Base-by-base conservation (phyloP, 2,888 invertebrate genomes). In the Zele albiditarsus region DNA sequence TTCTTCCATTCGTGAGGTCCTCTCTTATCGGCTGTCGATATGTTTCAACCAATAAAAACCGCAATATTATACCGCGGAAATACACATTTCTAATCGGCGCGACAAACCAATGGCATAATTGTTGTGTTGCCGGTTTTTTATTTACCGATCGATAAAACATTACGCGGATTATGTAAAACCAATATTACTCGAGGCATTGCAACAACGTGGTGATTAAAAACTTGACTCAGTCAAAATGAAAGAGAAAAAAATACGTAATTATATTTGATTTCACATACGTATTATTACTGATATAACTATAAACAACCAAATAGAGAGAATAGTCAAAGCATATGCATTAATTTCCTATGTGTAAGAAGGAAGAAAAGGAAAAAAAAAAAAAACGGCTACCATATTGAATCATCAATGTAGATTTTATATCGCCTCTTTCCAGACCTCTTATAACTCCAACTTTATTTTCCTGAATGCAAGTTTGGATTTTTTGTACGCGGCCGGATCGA, bases 11-110 rank as follows among this genome's bases (percentile, higher is more conserved):
- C 68, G 65, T 63, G 65, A 42, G 68, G 46, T 38, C 49, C 49
- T 83, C 82, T 77, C 79, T 85, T 86, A 86, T 86, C 86, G 82
- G 77, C 84, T 67, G 83, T 76, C 79, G 85, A 84, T 85, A 83
- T 68, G 60, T 66, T 65, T 53, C 23, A 25, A 66, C n/a, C 23
- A 57, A 31, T 20, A 73, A 58, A 38, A 28, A 62, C 62, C 63
- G 49, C 33, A 10, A 49, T 49, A 20, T 33, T 58, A 67, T 31
- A 53, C 31, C 60, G 63, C 33, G 33, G 33, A 73, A 72, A 72
- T 28, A 31, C 46, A 53, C 20, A 62, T 71, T 46, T 71, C 42
- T 70, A 66, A 74, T 62, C 75, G 49, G 66, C 46, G n/a, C 49
- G 33, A 31, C 49, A 28, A 71, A 66, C 75, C 27, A 66, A 58